phyloP scores from a whole-genome alignment of 53 echinoderm and acorn worm species.

The Paracentrotus lividus region DNA sequence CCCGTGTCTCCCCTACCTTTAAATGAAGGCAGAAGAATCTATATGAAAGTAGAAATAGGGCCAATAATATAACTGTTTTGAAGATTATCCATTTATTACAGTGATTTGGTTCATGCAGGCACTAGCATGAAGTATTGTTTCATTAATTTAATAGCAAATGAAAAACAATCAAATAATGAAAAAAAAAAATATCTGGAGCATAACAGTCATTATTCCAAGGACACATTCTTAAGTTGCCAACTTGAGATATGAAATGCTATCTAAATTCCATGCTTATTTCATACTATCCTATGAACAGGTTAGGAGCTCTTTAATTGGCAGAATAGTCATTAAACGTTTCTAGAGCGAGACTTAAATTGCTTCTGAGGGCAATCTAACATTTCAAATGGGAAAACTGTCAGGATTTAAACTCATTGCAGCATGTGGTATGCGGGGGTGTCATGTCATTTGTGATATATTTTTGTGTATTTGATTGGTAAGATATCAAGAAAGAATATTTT shows the following conservation, averaged over 20 bases:
- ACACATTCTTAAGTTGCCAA: background rate
- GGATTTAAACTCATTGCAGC: slow-evolving; percentile 2
- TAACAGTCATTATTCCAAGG: background rate
- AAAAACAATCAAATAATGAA: background rate
- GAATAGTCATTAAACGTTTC: background rate
- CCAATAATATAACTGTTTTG: no score
- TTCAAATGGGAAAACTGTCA: slow-evolving; percentile 59
- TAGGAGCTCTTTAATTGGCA: background rate
- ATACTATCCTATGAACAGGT: background rate
- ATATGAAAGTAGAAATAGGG: no score
- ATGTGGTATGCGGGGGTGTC: background rate
- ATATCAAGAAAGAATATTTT: background rate
- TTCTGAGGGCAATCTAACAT: slow-evolving; percentile 41
- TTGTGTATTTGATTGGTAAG: background rate
- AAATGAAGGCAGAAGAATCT: no score
- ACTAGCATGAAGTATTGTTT: background rate
- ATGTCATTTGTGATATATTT: background rate
- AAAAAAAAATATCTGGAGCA: background rate
- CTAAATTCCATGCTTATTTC: background rate
- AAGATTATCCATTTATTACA: no score
- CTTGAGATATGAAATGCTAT: background rate
- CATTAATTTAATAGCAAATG: background rate
- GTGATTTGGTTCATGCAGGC: no score
- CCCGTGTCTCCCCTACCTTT: background rate
- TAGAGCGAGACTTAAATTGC: slow-evolving; percentile 1